Base-by-base conservation (phyloP, 2,797 vertebrate species). In the Tiaroga cobitis region DNA sequence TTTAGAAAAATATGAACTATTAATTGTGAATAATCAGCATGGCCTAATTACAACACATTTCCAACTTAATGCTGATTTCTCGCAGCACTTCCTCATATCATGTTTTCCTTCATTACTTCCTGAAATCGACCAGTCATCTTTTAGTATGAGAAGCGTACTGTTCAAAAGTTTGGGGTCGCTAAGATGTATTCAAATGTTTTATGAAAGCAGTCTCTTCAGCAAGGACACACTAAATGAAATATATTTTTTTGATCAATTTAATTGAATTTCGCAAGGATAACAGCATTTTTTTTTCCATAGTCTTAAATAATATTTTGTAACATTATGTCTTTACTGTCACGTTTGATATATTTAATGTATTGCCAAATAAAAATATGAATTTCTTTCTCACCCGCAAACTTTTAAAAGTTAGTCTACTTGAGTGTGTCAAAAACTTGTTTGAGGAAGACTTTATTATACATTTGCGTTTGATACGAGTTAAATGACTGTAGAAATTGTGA, bases 1-100 rank as follows among this genome's bases (percentile, higher is more conserved):
- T 68, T 67, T 85, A 54, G 37, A 76, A 68, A 85, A 78, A 77
- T 59, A 59, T 69, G 63, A 78, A 68, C 63, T 78, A 78, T 59
- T 70, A 61, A 78, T 70, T 69, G 65, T 1, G 65, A 70, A 84
- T 78, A 78, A 84, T 84, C 37, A 78, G 15, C n/a, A 2, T 59
- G 82, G 63, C 74, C 82, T 70, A 68, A 84, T 77, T 84, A 69
- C 11, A 11, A 59, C 46, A 56, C 21, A 26, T 43, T 51, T 46
- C 16, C 21, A 15, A 51, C 24, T 61, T 43, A 51, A 37, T 24
- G 8, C 49, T 43, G 11, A n/a, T 56, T 73, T 65, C 51, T 63
- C 29, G 41, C 29, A 51, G 43, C 11, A 34, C 7, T 8, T 65
- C 41, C 11, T 32, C 19, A 54, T 81, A 1, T 39, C 41, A 10